Base-by-base conservation (phyloP, 2,797 vertebrate species). In the Centropyge bicolor region DNA sequence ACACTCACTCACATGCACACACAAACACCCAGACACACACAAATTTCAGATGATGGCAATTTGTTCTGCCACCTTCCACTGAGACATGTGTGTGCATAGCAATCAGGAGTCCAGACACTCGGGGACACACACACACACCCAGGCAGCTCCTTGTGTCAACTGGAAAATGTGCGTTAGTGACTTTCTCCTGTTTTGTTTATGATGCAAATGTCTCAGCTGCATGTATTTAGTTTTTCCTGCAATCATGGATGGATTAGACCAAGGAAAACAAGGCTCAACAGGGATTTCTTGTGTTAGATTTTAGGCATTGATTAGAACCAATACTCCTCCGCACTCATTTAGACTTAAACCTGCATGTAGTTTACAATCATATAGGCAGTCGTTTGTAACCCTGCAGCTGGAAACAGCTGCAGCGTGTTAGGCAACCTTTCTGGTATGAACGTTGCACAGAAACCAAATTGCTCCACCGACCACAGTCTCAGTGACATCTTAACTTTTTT, bases 11-110 rank as follows among this genome's bases (percentile, higher is more conserved):
- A 17, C 7, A 46, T 1, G 2, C 38, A 43, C 48, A 62, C 59
- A 49, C 24, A 65, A 24, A 60, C 52, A 78, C 66, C 20, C 72
- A 66, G 20, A 78, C 68, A 65, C 61, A 67, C 65, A 70, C 68
- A 72, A 6, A 85, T 76, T 86, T 77, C 69, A 76, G 61, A 88
- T 87, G 83, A 90, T 79, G 88, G 80, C 89, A 89, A 91, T 93
- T 92, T 91, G 92, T 93, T 91, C 88, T 89, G 90, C 88, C 80
- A 90, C 90, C 87, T 80, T 91, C 86, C 84, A 74, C 82, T 76
- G 88, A 87, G 83, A 87, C 82, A 67, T 81, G 85, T 85, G 85
- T 88, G 87, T 81, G 92, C 90, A 90, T 89, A 90, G 84, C 84
- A 93, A 93, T 92, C 89, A 90, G 75, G 67, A 56, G 84, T 87